Percentiles rank a stretch among this genome's conserved stretches.
These are phyloP conservation scores for Puma concolor DNA, from an alignment of 2,113 vertebrate genomes.

Conservation along the genomic window DNA sequence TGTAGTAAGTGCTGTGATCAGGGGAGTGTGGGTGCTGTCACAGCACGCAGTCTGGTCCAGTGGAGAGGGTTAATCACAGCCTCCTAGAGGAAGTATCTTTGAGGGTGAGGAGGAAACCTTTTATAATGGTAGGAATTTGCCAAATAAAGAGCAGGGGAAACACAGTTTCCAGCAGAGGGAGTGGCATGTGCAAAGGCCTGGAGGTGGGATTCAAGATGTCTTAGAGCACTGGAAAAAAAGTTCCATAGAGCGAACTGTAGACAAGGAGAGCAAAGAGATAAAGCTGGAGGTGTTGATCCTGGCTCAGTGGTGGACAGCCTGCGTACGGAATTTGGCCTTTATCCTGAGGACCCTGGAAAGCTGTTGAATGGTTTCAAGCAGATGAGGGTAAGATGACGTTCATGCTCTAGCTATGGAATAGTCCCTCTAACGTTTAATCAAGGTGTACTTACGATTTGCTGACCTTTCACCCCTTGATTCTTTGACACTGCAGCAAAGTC, in stretches of 20 bases:
- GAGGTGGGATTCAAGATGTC: not conserved
- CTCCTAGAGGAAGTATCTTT: constrained; percentile 16
- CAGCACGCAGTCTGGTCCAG: not conserved
- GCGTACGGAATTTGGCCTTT: not conserved
- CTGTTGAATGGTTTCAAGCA: constrained; percentile 9
- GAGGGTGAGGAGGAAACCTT: not conserved
- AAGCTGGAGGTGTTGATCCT: not conserved
- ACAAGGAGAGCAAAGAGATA: not conserved
- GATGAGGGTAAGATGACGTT: not conserved
- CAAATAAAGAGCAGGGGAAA: not conserved
- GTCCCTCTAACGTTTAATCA: constrained; percentile 33
- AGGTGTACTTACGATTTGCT: not conserved
- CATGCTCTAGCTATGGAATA: constrained; percentile 9
- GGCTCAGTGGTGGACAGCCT: not conserved
- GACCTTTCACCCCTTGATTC: not conserved
- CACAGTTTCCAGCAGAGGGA: not conserved
- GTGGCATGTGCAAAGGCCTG: not conserved
- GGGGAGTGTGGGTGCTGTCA: not conserved
- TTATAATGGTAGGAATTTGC: constrained; percentile 4
- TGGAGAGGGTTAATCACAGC: not conserved
- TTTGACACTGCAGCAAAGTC: not conserved
- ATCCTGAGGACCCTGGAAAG: constrained; percentile 14
- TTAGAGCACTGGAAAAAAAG: not conserved
- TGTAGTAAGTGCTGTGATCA: not conserved
- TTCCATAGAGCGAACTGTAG: not conserved